These are phyloP conservation scores for Plotosus lineatus DNA, from an alignment of 2,113 vertebrate genomes.

Conservation along the genomic window DNA sequence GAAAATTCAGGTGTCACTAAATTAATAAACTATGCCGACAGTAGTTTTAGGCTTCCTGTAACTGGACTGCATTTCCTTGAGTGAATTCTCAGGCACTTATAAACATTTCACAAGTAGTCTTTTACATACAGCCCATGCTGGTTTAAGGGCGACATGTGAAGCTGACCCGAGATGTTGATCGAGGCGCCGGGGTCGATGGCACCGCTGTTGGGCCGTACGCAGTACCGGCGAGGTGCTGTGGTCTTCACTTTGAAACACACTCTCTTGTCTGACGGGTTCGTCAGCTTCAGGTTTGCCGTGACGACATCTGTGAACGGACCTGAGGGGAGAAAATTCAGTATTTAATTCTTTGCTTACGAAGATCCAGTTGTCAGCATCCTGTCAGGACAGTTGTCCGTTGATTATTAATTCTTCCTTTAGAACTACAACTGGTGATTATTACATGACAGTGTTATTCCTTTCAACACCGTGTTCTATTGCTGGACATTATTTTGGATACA, in stretches of 20 bases:
- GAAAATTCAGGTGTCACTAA: background rate
- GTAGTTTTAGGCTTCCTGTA: background rate
- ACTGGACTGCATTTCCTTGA: background rate
- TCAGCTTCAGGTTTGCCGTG: conserved; percentile 94
- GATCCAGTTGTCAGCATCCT: background rate
- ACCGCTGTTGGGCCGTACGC: conserved; percentile 98
- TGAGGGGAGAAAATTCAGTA: conserved; percentile 50
- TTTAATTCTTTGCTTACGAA: background rate
- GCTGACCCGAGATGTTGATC: conserved; percentile 88
- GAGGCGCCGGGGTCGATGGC: conserved; percentile 86
- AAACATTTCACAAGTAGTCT: background rate
- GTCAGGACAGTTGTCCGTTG: no score
- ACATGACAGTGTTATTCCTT: no score
- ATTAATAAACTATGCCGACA: background rate
- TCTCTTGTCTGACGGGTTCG: conserved; percentile 93
- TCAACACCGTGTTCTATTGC: no score
- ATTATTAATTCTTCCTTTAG: no score
- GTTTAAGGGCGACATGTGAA: background rate
- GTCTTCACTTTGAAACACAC: conserved; percentile 99
- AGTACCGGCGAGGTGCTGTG: conserved; percentile 95
- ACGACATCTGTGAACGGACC: conserved; percentile 99
- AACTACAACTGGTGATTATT: no score
- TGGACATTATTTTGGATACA: no score
- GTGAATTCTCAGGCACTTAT: background rate
- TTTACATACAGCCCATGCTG: background rate